phyloP scores from a whole-genome alignment of 1,140 invertebrate species.

The Holotrichia oblita region DNA sequence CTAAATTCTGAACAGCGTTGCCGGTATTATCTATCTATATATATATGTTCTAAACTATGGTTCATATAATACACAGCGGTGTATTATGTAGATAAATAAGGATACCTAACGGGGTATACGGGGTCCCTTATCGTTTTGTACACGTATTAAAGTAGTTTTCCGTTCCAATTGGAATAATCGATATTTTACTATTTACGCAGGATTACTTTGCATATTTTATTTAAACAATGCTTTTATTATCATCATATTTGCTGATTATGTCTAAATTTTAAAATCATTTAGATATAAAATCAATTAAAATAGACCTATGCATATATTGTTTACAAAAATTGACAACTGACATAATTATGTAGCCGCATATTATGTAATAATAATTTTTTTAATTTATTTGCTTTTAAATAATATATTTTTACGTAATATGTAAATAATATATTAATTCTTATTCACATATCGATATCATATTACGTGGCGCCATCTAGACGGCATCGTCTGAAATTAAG shows the following conservation, averaged over 20 bases:
- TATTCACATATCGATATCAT: not conserved
- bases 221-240: too few relatives aligned
- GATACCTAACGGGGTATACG: not conserved
- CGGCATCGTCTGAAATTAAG: not conserved
- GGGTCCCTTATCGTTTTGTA: constrained; percentile 5
- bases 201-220: too few relatives aligned
- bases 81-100: not conserved
- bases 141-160: not conserved
- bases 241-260: too few relatives aligned
- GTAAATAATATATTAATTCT: too few relatives aligned
- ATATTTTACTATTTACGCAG: not conserved
- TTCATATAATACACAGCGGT: not conserved
- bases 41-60: constrained; percentile 17
- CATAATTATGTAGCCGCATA: too few relatives aligned
- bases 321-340: too few relatives aligned
- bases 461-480: constrained; percentile 5
- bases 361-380: too few relatives aligned
- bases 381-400: too few relatives aligned
- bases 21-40: constrained; percentile 42
- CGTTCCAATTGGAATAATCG: not conserved
- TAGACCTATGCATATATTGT: too few relatives aligned
- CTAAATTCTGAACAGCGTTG: constrained; percentile 56
- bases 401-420: too few relatives aligned
- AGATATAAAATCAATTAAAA: too few relatives aligned
- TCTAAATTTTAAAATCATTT: too few relatives aligned